Percentiles rank a stretch among this genome's conserved stretches.
Evolutionary conservation across 2,888 invertebrate species (phyloP).

Genomic region (Tetanocera ferruginea): DNA sequence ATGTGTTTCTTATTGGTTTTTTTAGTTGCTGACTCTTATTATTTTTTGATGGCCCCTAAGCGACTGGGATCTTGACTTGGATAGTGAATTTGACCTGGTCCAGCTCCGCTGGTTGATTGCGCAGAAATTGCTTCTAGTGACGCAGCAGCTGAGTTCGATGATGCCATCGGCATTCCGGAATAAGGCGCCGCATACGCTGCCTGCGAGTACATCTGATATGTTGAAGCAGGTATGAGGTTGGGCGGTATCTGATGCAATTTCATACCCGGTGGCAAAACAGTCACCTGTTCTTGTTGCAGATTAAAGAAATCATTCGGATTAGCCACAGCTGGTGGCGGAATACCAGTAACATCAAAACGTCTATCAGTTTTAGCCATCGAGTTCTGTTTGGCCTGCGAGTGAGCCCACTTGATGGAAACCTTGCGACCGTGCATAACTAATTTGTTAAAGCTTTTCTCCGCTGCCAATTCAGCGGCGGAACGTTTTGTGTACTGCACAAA

Average conservation of each 20-base stretch:
- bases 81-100: constrained; percentile 81
- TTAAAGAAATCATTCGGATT: constrained; percentile 77
- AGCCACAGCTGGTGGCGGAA: constrained; percentile 76
- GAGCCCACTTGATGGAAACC: constrained; percentile 98
- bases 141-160: constrained; percentile 64
- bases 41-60: constrained; percentile 78
- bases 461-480: constrained; percentile 91
- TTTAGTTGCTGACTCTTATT: background rate
- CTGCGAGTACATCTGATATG: constrained; percentile 66
- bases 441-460: constrained; percentile 96
- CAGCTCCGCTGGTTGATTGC: constrained; percentile 72
- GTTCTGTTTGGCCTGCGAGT: constrained; percentile 86
- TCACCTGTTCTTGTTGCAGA: constrained; percentile 70
- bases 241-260: constrained; percentile 69
- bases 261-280: constrained; percentile 69
- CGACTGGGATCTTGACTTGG: constrained; percentile 97
- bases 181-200: constrained; percentile 69
- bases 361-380: constrained; percentile 72
- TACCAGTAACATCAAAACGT: constrained; percentile 80
- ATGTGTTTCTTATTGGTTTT: background rate
- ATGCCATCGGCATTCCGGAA: constrained; percentile 59
- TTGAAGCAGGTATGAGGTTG: constrained; percentile 66
- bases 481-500: constrained; percentile 97
- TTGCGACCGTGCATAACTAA: constrained; percentile 85
- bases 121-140: constrained; percentile 64